Percentiles rank a stretch among this genome's conserved stretches.
These are phyloP conservation scores for Teinopalpus imperialis DNA, from an alignment of 2,888 invertebrate species.

Conservation along the genomic window DNA sequence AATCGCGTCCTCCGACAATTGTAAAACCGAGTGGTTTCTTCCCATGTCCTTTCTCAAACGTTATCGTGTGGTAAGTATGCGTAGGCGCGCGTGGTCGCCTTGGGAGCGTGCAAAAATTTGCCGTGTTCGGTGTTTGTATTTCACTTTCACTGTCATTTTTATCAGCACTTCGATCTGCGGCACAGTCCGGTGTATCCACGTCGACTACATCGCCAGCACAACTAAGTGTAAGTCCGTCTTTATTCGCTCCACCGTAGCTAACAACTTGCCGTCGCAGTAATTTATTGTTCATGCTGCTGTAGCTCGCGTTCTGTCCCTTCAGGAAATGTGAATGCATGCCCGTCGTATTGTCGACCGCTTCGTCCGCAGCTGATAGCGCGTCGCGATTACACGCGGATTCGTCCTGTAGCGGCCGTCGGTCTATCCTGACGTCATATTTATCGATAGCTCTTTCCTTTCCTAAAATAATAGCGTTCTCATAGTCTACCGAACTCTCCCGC, in stretches of 20 bases:
- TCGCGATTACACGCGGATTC: conserved; percentile 75
- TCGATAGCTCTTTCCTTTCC: conserved; percentile 74
- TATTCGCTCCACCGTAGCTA: conserved; percentile 76
- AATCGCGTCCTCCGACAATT: conserved; percentile 93
- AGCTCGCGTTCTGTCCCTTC: conserved; percentile 82
- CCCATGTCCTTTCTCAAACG: conserved; percentile 90
- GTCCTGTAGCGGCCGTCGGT: conserved; percentile 84
- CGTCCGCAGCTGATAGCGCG: conserved; percentile 73
- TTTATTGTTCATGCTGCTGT: conserved; percentile 84
- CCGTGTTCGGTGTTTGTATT: conserved; percentile 68
- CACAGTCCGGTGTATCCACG: conserved; percentile 64
- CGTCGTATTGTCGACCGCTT: conserved; percentile 57
- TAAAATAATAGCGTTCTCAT: conserved; percentile 83
- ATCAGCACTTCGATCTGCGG: conserved; percentile 52
- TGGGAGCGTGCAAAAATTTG: conserved; percentile 88
- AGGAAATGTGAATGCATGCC: conserved; percentile 82
- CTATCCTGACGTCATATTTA: conserved; percentile 84
- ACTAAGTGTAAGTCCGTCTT: conserved; percentile 67
- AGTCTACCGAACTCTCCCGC: conserved; percentile 87
- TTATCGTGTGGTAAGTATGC: conserved; percentile 87
- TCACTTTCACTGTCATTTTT: conserved; percentile 63
- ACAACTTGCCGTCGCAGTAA: conserved; percentile 80
- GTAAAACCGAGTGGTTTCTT: conserved; percentile 94
- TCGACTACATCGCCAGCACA: conserved; percentile 66
- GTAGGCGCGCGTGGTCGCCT: conserved; percentile 85